These are phyloP conservation scores for Gymnogyps californianus DNA, from an alignment of 2,113 vertebrate genomes.

Conservation along the genomic window DNA sequence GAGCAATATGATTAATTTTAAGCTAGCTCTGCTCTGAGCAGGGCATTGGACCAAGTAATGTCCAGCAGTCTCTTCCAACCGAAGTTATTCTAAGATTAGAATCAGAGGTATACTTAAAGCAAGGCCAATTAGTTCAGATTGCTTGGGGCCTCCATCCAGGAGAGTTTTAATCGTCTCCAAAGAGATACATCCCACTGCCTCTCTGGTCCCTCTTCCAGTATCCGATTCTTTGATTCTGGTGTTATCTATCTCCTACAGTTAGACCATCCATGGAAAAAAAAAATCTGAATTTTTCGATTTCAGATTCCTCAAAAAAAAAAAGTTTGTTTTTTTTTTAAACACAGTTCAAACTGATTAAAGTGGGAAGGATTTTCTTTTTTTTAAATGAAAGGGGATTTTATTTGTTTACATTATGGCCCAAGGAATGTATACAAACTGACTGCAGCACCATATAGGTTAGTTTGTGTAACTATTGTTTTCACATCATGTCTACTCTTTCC, in stretches of 20 bases:
- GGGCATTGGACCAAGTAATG: accelerated
- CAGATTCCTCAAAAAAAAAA: not conserved
- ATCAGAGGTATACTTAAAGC: not conserved
- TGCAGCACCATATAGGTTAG: not conserved
- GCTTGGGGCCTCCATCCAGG: not conserved
- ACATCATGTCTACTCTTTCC: not conserved
- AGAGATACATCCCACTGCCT: not conserved
- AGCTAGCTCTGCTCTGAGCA: not conserved
- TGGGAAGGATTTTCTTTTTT: not conserved
- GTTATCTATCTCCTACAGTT: not conserved
- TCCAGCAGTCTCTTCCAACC: not conserved
- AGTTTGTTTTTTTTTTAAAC: not conserved
- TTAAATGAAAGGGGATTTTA: accelerated
- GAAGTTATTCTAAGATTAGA: not conserved
- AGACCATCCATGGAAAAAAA: no score
- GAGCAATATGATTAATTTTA: not conserved
- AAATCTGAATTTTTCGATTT: not conserved
- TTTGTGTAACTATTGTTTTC: not conserved
- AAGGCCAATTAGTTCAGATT: not conserved
- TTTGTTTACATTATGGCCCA: no score
- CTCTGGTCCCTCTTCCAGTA: not conserved
- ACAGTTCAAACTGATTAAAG: not conserved
- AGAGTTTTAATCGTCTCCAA: not conserved
- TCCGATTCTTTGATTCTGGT: not conserved
- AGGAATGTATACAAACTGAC: no score